phyloP scores from a whole-genome alignment of 1,140 invertebrate genomes.

The Drosophila varians region DNA sequence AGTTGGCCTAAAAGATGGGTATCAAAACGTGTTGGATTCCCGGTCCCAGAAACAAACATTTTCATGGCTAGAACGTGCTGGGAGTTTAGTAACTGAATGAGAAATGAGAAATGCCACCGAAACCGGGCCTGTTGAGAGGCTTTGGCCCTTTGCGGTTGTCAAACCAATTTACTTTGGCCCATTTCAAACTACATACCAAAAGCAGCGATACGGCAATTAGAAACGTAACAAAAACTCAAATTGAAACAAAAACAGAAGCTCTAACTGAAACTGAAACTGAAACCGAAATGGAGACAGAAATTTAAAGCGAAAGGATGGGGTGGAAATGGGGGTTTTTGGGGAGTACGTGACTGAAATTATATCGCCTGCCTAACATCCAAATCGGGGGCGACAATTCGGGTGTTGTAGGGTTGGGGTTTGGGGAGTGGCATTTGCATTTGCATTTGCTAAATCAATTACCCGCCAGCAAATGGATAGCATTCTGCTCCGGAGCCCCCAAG shows the following conservation, averaged over 20 bases:
- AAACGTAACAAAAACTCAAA: slow-evolving; percentile 20
- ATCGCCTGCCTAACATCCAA: slow-evolving; percentile 39
- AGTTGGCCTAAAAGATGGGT: slow-evolving; percentile 12
- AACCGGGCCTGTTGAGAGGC: slow-evolving; percentile 20
- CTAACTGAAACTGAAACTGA: slow-evolving; percentile 12
- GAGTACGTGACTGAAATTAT: slow-evolving; percentile 57
- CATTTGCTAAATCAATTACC: slow-evolving; percentile 47
- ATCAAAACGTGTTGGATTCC: slow-evolving; percentile 46
- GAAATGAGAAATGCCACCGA: neutral
- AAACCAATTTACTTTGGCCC: slow-evolving; percentile 60
- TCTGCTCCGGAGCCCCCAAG: slow-evolving; percentile 11
- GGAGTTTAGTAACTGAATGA: slow-evolving; percentile 22
- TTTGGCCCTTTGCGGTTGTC: slow-evolving; percentile 36
- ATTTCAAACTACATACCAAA: slow-evolving; percentile 8
- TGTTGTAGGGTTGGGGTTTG: neutral
- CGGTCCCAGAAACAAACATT: slow-evolving; percentile 32
- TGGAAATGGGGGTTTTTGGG: slow-evolving; percentile 19
- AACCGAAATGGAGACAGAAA: slow-evolving; percentile 19
- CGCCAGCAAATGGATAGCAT: neutral
- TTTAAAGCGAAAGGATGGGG: slow-evolving; percentile 34
- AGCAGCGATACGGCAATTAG: slow-evolving; percentile 48
- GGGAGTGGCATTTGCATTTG: slow-evolving; percentile 31
- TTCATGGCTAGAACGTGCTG: slow-evolving; percentile 48
- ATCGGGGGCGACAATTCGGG: slow-evolving; percentile 16
- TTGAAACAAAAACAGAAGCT: neutral